Evolutionary conservation across 1,140 invertebrate species (phyloP).

Genomic region (Drosophila micromelanica): DNA sequence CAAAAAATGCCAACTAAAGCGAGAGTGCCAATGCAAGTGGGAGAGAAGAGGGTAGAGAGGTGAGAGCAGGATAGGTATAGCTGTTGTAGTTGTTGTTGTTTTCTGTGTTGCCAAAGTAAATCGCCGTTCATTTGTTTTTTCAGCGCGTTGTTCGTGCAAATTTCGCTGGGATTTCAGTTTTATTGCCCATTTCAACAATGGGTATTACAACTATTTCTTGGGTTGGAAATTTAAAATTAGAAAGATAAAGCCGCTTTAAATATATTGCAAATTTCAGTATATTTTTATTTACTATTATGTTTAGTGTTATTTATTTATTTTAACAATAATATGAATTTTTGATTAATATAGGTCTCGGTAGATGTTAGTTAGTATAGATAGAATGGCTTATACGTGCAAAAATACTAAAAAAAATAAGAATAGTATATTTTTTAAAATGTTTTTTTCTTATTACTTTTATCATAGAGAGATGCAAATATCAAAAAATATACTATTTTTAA

Average conservation of each 20-base stretch:
- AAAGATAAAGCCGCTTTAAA: not conserved
- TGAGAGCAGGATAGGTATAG: not conserved
- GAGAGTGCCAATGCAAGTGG: conserved; percentile 22
- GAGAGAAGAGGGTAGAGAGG: not conserved
- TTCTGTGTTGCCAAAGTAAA: conserved; percentile 68
- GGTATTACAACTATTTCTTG: conserved; percentile 26
- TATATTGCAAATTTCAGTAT: not conserved
- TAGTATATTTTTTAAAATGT: too few species aligned
- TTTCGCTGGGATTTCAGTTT: conserved; percentile 65
- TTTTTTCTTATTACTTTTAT: too few species aligned
- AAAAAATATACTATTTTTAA: too few species aligned
- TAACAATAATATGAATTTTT: too few species aligned
- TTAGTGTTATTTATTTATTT: not conserved
- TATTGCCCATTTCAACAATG: conserved; percentile 27
- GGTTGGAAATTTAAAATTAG: not conserved
- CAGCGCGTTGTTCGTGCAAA: conserved; percentile 66
- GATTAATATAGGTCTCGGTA: too few species aligned
- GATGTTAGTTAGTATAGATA: too few species aligned
- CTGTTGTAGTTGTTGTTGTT: conserved; percentile 5
- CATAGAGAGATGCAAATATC: too few species aligned
- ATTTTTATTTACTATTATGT: not conserved
- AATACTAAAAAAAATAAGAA: too few species aligned
- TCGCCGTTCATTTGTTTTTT: conserved; percentile 67
- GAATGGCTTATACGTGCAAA: too few species aligned
- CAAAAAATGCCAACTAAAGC: conserved; percentile 23